These are phyloP conservation scores for Balaeniceps rex DNA, from an alignment of 2,113 vertebrate species.

Conservation along the genomic window DNA sequence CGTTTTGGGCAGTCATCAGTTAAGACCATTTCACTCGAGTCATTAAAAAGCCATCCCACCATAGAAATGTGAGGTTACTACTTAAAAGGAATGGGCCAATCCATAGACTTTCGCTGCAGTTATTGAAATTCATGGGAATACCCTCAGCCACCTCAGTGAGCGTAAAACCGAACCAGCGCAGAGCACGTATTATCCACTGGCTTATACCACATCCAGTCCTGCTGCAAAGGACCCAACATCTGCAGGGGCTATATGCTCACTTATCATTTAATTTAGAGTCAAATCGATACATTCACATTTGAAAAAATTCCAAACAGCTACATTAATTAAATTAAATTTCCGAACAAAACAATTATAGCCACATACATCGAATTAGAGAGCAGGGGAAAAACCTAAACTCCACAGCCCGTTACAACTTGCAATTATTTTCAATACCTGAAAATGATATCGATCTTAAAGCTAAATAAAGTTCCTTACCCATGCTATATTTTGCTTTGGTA, in stretches of 20 bases:
- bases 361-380: neutral
- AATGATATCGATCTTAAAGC: neutral
- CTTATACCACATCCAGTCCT: neutral
- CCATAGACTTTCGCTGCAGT: neutral
- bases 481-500: constrained; percentile 84
- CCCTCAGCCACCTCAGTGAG: neutral
- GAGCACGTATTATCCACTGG: neutral
- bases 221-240: neutral
- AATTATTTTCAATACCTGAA: neutral
- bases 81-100: neutral
- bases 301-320: neutral
- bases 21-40: neutral
- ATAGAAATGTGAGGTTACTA: neutral
- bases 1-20: neutral
- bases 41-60: neutral
- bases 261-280: neutral
- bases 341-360: neutral
- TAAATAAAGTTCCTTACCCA: constrained; percentile 82
- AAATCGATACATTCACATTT: neutral
- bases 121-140: neutral
- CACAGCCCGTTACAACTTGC: neutral
- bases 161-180: neutral
- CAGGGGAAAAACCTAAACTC: neutral
- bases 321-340: neutral
- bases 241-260: neutral